Evolutionary conservation across 2,113 vertebrate genomes (phyloP), one percentile per base, ranked within the genome.

Genomic region (Urocynchramus pylzowi): DNA sequence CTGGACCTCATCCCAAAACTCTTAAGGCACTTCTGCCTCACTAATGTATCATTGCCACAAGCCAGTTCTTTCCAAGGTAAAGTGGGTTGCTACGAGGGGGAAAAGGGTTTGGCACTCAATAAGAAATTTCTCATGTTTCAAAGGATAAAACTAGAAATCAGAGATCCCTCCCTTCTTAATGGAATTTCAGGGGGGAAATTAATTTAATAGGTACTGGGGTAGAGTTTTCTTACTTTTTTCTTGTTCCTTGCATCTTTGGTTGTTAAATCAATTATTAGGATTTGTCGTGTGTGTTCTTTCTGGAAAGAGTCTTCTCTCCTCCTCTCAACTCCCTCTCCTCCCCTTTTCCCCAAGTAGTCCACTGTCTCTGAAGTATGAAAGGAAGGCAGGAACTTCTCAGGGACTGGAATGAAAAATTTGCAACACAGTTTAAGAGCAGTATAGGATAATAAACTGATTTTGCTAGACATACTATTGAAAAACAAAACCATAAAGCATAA

Each of bases 1-100:
- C 69, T 90, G 88, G 85, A 83, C 79, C 30, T 69, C 59, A 86
- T 94, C 50, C 82, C 82, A 86, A 85, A 95, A 50, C 59, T 83
- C 67, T 57, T 65, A 53, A 61, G 90, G 68, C 7, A 5, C 39
- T 93, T 94, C 41, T 90, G 75, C 63, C 54, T 80, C 71, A 26
- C 70, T 79, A 69, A 68, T 5, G 3, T 57, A 28, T 82, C 4
- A 0, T 71, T 91, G 74, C 61, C 4, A 3, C 30, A 49, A 71
- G 56, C 24, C 44, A 44, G 26, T 67, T 87, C 65, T 85, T 82
- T 90, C 65, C 44, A 67, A 84, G 63, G 77, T 76, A 11, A 63
- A 71, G 64, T 67, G 71, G 30, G 24, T 80, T 92, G 59, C 86
- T 95, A 65, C 67, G 83, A 92, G 30, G 35, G 59, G 30, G 28